phyloP scores from a whole-genome alignment of 2,888 invertebrate species.

The Mellilla xanthometata region DNA sequence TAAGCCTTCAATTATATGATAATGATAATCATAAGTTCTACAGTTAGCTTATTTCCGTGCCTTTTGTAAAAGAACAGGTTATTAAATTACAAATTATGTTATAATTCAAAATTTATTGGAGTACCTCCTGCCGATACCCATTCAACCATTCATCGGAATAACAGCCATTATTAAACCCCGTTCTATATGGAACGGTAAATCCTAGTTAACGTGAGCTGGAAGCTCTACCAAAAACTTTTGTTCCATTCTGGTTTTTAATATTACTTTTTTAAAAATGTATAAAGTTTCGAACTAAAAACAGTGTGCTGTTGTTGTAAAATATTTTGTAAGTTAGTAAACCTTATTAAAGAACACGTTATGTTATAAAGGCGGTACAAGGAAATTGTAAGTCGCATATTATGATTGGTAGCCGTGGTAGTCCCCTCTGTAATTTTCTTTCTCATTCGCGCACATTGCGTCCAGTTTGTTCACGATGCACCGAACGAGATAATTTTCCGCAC shows the following conservation, averaged over 20 bases:
- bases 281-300: too few relatives aligned
- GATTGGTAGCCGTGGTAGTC: too few relatives aligned
- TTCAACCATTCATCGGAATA: constrained; percentile 18
- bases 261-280: too few relatives aligned
- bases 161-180: constrained; percentile 26
- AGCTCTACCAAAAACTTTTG: too few relatives aligned
- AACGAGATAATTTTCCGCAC: constrained; percentile 58
- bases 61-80: not conserved
- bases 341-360: too few relatives aligned
- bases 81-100: constrained; percentile 2
- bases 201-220: constrained; percentile 27
- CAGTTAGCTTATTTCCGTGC: not conserved
- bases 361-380: too few relatives aligned
- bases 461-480: constrained; percentile 51
- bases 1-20: too few relatives aligned
- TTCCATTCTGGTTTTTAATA: too few relatives aligned
- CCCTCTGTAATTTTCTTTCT: constrained; percentile 36
- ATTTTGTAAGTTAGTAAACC: too few relatives aligned
- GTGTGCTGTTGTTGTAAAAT: too few relatives aligned
- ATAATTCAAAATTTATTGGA: constrained; percentile 1
- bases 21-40: not conserved
- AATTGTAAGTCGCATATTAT: too few relatives aligned
- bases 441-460: constrained; percentile 32
- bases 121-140: constrained; percentile 7
- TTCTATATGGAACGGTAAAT: constrained; percentile 33